Conservation (phyloP, 2,797 vertebrate species). For the Leptodactylus fallax region DNA sequence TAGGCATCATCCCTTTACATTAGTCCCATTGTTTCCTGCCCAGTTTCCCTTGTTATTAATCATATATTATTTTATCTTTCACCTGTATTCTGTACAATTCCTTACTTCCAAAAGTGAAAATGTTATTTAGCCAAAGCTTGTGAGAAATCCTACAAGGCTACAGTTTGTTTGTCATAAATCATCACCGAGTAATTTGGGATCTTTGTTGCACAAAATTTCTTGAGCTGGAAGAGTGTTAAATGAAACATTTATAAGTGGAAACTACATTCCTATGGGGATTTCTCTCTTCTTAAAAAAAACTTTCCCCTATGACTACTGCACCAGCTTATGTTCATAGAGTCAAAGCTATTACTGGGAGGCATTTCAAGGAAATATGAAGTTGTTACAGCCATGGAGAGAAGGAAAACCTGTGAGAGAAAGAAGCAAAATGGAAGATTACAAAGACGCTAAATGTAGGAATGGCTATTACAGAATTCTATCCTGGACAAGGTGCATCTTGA, state of each 20-base stretch:
- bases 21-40: not conserved
- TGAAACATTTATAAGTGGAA: conserved; percentile 74
- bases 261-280: conserved; percentile 65
- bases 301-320: conserved; percentile 54
- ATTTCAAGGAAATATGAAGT: conserved; percentile 68
- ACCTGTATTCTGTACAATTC: conserved; percentile 3
- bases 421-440: conserved; percentile 58
- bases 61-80: not conserved
- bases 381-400: conserved; percentile 62
- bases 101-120: conserved; percentile 37
- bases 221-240: conserved; percentile 69
- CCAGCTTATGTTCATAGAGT: conserved; percentile 62
- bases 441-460: conserved; percentile 51
- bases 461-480: conserved; percentile 6
- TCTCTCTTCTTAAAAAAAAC: conserved; percentile 65
- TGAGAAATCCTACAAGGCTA: conserved; percentile 32
- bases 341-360: conserved; percentile 70
- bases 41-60: not conserved
- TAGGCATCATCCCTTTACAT: not conserved
- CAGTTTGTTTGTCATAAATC: conserved; percentile 54
- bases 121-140: conserved; percentile 28
- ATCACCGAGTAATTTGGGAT: conserved; percentile 50
- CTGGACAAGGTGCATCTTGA: not conserved
- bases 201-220: conserved; percentile 55
- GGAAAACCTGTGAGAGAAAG: conserved; percentile 56